Evolutionary conservation across 2,797 vertebrate genomes (phyloP).

Genomic region (Masticophis lateralis): DNA sequence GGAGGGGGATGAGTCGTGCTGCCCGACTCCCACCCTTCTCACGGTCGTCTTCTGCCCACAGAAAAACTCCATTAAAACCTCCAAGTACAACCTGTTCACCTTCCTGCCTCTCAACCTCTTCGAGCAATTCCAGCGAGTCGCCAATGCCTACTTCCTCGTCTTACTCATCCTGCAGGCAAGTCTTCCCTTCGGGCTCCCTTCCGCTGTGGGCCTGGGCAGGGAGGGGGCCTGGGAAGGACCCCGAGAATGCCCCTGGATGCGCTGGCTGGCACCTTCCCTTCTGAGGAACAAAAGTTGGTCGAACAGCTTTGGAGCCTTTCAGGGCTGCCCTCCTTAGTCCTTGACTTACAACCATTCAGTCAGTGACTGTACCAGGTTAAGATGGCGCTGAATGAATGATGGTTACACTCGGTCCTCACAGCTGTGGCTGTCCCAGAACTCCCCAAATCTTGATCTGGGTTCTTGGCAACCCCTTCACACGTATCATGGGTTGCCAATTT

Average conservation of each 20-base stretch:
- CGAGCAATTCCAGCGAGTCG: slow-evolving; percentile 90
- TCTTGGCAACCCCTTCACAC: not conserved
- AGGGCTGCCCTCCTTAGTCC: not conserved
- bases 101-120: slow-evolving; percentile 93
- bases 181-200: not conserved
- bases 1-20: not conserved
- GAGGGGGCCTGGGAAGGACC: not conserved
- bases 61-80: slow-evolving; percentile 91
- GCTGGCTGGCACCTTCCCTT: not conserved
- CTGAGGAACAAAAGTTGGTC: not conserved
- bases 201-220: not conserved
- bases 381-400: not conserved
- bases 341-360: not conserved
- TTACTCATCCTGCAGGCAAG: slow-evolving; percentile 90
- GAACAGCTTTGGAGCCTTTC: not conserved
- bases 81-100: slow-evolving; percentile 87
- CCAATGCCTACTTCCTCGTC: slow-evolving; percentile 91
- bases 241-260: not conserved
- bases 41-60: slow-evolving; percentile 59
- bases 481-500: not conserved
- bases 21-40: not conserved
- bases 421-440: not conserved
- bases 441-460: not conserved
- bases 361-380: not conserved
- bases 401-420: not conserved